phyloP scores from a whole-genome alignment of 2,113 vertebrate genomes.

The Phalacrocorax carbo region DNA sequence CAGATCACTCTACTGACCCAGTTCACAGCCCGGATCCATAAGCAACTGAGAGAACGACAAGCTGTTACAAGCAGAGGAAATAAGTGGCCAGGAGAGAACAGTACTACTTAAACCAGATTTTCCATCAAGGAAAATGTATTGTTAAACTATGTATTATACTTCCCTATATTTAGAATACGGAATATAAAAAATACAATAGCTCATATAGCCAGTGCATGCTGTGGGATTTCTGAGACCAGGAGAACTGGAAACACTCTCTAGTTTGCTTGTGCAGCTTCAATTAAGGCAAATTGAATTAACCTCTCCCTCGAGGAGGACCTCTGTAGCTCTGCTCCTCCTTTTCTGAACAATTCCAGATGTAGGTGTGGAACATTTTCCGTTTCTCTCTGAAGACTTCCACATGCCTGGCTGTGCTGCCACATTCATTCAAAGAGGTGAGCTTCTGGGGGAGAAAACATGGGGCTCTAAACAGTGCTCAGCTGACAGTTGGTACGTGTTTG shows the following conservation, averaged over 20 bases:
- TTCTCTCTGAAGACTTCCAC: slow-evolving; percentile 2
- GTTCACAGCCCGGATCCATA: neutral
- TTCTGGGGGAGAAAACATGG: neutral
- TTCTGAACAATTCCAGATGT: slow-evolving; percentile 58
- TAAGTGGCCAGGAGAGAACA: slow-evolving; percentile 38
- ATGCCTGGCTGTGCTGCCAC: neutral
- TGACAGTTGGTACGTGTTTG: neutral
- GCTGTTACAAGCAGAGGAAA: neutral
- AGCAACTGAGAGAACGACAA: slow-evolving; percentile 14
- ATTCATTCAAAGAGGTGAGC: neutral
- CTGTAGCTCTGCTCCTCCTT: slow-evolving; percentile 34
- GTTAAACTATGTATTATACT: neutral
- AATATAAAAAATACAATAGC: slow-evolving; percentile 41
- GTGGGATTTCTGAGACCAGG: slow-evolving; percentile 25
- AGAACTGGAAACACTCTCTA: slow-evolving; percentile 45
- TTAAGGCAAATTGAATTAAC: slow-evolving; percentile 64
- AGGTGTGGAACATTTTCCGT: neutral
- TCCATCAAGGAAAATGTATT: slow-evolving; percentile 21
- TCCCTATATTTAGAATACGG: slow-evolving; percentile 5
- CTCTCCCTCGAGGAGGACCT: slow-evolving; percentile 34
- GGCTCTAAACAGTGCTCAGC: neutral
- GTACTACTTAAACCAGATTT: slow-evolving; percentile 3
- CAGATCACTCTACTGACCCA: neutral
- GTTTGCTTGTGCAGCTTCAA: slow-evolving; percentile 51
- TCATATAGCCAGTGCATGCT: neutral